Evolutionary conservation across 1,140 invertebrate species (phyloP).

Genomic region (Sarcophaga peregrina): DNA sequence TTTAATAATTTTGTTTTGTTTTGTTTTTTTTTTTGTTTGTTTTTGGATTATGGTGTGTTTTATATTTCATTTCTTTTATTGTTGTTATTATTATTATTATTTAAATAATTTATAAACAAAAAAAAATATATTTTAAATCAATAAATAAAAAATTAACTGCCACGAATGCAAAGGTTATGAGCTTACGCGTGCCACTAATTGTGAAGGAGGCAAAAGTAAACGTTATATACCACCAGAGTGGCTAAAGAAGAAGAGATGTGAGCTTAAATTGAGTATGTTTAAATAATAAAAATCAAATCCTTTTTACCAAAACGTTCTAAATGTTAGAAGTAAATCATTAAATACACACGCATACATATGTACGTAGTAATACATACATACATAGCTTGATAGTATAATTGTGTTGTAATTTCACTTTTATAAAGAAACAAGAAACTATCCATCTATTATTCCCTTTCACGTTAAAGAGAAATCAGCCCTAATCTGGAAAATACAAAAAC

Average conservation of each 20-base stretch:
- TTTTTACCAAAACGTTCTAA: no score
- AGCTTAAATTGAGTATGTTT: conserved; percentile 63
- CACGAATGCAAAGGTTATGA: background rate
- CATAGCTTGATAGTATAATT: no score
- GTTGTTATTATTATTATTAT: background rate
- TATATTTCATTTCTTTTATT: no score
- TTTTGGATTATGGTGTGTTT: conserved; percentile 11
- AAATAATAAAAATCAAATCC: background rate
- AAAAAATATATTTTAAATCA: background rate
- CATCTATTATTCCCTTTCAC: no score
- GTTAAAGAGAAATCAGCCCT: no score
- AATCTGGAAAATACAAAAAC: no score
- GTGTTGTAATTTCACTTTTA: no score
- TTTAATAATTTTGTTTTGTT: background rate
- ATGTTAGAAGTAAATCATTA: no score
- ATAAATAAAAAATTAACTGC: no score
- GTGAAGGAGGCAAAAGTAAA: conserved; percentile 48
- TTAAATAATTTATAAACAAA: background rate
- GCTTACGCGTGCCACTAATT: background rate
- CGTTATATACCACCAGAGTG: conserved; percentile 64
- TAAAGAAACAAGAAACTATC: no score
- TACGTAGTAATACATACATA: no score
- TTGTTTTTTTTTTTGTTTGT: background rate
- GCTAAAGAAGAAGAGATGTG: conserved; percentile 64
- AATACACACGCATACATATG: no score